phyloP scores from a whole-genome alignment of 2,888 invertebrate genomes.

The Yponomeuta plumbellus region DNA sequence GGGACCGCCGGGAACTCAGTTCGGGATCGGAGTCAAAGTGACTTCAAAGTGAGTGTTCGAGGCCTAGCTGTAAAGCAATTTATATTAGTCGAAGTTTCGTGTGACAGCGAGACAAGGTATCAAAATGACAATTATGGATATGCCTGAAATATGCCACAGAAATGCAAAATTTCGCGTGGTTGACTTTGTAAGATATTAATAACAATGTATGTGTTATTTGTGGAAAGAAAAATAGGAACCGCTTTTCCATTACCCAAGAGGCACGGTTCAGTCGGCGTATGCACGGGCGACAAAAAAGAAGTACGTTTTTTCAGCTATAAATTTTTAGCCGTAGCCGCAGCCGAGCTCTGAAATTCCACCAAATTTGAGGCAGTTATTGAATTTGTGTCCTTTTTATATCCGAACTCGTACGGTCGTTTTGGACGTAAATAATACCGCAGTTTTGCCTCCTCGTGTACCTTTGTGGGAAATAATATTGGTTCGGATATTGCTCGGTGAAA shows the following conservation, averaged over 20 bases:
- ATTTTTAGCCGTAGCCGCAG: conserved; percentile 29
- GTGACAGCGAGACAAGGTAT: neutral
- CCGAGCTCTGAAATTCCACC: conserved; percentile 31
- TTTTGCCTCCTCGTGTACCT: neutral
- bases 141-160: neutral
- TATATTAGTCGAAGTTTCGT: neutral
- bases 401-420: neutral
- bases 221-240: neutral
- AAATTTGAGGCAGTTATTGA: conserved; percentile 37
- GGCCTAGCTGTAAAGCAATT: neutral
- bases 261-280: neutral
- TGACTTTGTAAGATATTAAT: neutral
- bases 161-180: neutral
- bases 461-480: neutral
- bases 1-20: neutral
- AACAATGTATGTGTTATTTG: neutral
- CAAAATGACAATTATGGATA: neutral
- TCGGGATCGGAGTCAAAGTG: neutral
- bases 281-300: conserved; percentile 28
- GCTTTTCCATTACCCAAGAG: neutral
- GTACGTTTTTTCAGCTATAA: conserved; percentile 27
- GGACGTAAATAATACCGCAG: neutral
- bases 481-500: too few species aligned
- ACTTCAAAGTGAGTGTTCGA: neutral
- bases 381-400: conserved; percentile 24